A percentile compares a stretch with the other conserved stretches of the same genome.
These are phyloP conservation scores for Tiliacea citrago DNA, from an alignment of 2,888 invertebrate genomes.

Conservation along the genomic window DNA sequence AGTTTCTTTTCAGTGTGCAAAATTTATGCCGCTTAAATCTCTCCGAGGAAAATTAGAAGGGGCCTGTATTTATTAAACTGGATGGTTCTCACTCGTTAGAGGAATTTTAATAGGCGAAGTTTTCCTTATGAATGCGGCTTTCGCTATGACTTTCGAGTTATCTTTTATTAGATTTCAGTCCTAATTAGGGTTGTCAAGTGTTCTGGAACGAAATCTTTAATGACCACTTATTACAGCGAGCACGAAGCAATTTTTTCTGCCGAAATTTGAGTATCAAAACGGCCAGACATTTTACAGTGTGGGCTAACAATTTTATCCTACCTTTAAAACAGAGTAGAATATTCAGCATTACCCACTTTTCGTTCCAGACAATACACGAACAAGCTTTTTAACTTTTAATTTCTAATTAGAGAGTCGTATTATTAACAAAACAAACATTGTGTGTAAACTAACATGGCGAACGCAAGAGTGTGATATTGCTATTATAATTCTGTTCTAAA, in stretches of 20 bases:
- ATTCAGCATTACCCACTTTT: conserved; percentile 43
- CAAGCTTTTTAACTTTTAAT: conserved; percentile 81
- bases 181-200: conserved; percentile 87
- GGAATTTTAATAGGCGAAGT: conserved; percentile 89
- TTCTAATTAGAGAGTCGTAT: conserved; percentile 72
- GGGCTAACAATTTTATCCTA: conserved; percentile 33
- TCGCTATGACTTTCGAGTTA: conserved; percentile 85
- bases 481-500: conserved; percentile 80
- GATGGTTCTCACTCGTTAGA: conserved; percentile 88
- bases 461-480: conserved; percentile 80
- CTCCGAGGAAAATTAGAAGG: conserved; percentile 88
- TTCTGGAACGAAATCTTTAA: conserved; percentile 84
- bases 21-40: conserved; percentile 90
- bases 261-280: conserved; percentile 14
- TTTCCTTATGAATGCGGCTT: conserved; percentile 89
- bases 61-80: conserved; percentile 89
- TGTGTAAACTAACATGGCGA: conserved; percentile 74
- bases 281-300: conserved; percentile 20
- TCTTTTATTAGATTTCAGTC: conserved; percentile 88
- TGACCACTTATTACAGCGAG: conserved; percentile 70
- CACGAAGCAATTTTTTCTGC: conserved; percentile 42
- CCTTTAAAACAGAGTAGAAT: conserved; percentile 32
- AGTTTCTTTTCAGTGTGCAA: conserved; percentile 89
- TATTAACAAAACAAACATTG: conserved; percentile 72
- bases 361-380: conserved; percentile 65